These are phyloP conservation scores for Samia ricini DNA, from an alignment of 1,140 invertebrate genomes.

Conservation along the genomic window DNA sequence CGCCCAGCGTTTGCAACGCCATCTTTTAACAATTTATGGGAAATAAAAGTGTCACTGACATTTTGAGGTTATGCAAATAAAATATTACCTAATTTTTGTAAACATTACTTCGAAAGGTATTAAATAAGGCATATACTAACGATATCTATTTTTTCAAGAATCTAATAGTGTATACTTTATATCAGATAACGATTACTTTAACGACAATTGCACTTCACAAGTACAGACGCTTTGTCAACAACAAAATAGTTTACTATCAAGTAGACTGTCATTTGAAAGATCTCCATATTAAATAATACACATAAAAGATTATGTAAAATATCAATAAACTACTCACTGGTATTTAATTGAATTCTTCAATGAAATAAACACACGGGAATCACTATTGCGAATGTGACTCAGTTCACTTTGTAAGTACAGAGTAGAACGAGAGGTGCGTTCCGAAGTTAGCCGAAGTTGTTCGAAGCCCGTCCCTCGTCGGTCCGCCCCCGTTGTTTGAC, in stretches of 20 bases:
- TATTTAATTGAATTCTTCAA: constrained; percentile 15
- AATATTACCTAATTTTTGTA: not conserved
- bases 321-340: constrained; percentile 36
- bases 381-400: constrained; percentile 52
- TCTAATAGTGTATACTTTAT: not conserved
- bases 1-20: constrained; percentile 38
- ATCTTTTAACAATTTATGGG: constrained; percentile 34
- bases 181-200: constrained; percentile 1
- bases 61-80: constrained; percentile 48
- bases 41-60: constrained; percentile 23
- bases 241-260: constrained; percentile 18
- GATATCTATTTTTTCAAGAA: not conserved
- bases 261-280: not conserved
- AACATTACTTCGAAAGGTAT: not conserved
- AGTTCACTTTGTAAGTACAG: constrained; percentile 51
- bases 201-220: constrained; percentile 20
- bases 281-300: constrained; percentile 1
- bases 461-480: constrained; percentile 53
- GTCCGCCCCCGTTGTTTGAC: constrained; percentile 52
- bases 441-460: constrained; percentile 50
- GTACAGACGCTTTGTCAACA: constrained; percentile 47
- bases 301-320: constrained; percentile 12
- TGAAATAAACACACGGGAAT: constrained; percentile 25
- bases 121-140: not conserved
- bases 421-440: constrained; percentile 36